Percentiles rank a stretch among this genome's conserved stretches.
Evolutionary conservation across 2,888 invertebrate species (phyloP).

Genomic region (Bimastos eiseni): DNA sequence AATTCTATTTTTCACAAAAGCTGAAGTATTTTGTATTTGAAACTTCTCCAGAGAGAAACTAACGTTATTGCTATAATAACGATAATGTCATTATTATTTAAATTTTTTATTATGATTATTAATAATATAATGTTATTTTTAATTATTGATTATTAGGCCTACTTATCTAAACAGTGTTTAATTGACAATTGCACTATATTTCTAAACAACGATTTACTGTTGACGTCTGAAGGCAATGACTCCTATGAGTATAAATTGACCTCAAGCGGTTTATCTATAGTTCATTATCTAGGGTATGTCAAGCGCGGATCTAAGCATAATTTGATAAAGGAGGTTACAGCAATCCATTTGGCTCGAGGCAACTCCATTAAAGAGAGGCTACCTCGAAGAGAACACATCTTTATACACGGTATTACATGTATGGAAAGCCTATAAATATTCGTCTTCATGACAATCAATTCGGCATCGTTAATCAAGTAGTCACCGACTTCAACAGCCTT

Average conservation of each 20-base stretch:
- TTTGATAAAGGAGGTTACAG: background rate
- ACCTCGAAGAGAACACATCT: background rate
- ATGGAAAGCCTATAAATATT: background rate
- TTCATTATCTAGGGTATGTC: background rate
- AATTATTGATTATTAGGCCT: no score
- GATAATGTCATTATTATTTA: no score
- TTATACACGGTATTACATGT: no score
- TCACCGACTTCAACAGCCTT: background rate
- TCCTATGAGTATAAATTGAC: no score
- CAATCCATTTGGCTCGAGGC: background rate
- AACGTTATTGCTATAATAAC: background rate
- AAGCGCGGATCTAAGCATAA: background rate
- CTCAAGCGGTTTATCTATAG: background rate
- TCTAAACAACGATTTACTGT: background rate
- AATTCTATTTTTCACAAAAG: background rate
- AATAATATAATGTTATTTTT: no score
- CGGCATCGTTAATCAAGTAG: background rate
- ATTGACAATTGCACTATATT: background rate
- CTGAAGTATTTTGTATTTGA: background rate
- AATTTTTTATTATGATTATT: no score
- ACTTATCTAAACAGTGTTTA: background rate
- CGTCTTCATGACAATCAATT: background rate
- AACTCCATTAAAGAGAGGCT: background rate
- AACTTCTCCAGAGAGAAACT: background rate
- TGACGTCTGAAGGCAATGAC: background rate